A percentile compares a stretch with the other conserved stretches of the same genome.
These are phyloP conservation scores for Galerucella calmariensis DNA, from an alignment of 2,888 invertebrate species.

Conservation along the genomic window DNA sequence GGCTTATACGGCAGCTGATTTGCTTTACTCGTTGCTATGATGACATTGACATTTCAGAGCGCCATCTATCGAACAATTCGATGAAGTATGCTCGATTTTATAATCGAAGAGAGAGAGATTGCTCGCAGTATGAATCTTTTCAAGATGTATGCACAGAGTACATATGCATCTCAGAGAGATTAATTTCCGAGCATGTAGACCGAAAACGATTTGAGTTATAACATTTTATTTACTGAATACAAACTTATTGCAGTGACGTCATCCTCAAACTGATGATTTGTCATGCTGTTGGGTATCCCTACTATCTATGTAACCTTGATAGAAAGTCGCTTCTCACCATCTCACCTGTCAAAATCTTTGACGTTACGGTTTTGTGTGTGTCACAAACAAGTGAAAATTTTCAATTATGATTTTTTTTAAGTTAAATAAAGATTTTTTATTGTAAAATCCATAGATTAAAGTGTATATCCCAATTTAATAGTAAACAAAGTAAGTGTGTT, in stretches of 20 bases:
- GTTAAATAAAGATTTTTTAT: conserved; percentile 19
- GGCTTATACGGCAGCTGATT: too few relatives aligned
- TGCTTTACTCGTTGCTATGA: too few relatives aligned
- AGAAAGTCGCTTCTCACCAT: conserved; percentile 21
- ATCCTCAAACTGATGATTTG: background rate
- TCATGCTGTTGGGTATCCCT: background rate
- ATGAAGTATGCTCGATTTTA: too few relatives aligned
- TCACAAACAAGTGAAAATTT: conserved; percentile 25
- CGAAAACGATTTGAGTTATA: too few relatives aligned
- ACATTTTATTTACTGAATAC: too few relatives aligned
- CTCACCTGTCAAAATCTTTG: conserved; percentile 25
- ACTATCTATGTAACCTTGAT: background rate
- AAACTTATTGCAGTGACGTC: background rate
- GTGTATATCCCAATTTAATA: conserved; percentile 16
- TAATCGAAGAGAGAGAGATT: too few relatives aligned
- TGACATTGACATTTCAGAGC: too few relatives aligned
- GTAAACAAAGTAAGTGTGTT: conserved; percentile 19
- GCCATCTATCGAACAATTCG: too few relatives aligned
- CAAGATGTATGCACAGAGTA: too few relatives aligned
- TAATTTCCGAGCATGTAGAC: too few relatives aligned
- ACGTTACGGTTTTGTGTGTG: conserved; percentile 24
- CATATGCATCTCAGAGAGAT: too few relatives aligned
- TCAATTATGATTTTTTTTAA: conserved; percentile 23
- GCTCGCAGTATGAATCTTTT: too few relatives aligned
- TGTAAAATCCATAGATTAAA: conserved; percentile 21